Evolutionary conservation across 1,140 invertebrate genomes (phyloP).

Genomic region (Bombus confusus): DNA sequence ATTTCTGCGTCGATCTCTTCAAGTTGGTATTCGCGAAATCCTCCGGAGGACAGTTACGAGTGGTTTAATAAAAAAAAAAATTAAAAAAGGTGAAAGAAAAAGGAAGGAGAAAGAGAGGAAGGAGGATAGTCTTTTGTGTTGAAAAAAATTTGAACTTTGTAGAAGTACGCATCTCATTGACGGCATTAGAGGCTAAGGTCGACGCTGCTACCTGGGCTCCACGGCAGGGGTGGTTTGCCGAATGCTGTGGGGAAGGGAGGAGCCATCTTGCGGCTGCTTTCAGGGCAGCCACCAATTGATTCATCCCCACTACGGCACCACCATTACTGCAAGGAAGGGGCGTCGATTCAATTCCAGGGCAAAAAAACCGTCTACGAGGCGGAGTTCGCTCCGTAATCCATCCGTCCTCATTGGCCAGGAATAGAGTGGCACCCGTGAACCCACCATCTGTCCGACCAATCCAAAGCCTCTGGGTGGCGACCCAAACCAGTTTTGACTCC

Average conservation of each 20-base stretch:
- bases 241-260: conserved; percentile 73
- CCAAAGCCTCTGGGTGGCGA: conserved; percentile 70
- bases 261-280: conserved; percentile 82
- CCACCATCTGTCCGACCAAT: conserved; percentile 51
- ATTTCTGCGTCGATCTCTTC: too few relatives aligned
- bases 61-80: not conserved
- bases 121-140: not conserved
- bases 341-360: conserved; percentile 78
- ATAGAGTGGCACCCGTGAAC: conserved; percentile 58
- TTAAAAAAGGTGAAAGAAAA: not conserved
- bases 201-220: conserved; percentile 34
- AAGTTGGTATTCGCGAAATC: too few relatives aligned
- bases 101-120: not conserved
- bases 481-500: conserved; percentile 75
- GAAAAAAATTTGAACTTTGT: not conserved
- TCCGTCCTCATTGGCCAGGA: conserved; percentile 67
- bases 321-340: conserved; percentile 63
- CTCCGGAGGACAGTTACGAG: not conserved
- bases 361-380: conserved; percentile 73
- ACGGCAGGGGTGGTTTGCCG: conserved; percentile 71
- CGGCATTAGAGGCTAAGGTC: conserved; percentile 53
- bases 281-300: conserved; percentile 81
- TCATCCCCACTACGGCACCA: conserved; percentile 74
- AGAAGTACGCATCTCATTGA: conserved; percentile 26
- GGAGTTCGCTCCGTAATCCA: conserved; percentile 65